phyloP scores from a whole-genome alignment of 2,888 invertebrate genomes.

The Elgonia sp. region DNA sequence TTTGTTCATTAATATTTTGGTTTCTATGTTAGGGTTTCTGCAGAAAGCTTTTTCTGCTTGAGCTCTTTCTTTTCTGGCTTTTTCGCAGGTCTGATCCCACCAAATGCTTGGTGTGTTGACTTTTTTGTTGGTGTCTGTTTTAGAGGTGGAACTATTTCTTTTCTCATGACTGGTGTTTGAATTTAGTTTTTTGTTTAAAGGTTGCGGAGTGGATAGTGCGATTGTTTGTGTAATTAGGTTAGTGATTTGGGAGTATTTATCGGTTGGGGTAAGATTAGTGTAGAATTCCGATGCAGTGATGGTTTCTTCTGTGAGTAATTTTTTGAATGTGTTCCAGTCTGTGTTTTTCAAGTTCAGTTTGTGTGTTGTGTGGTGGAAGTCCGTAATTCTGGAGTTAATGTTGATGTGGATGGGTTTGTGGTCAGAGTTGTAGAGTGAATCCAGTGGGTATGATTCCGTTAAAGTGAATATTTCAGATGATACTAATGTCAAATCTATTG shows the following conservation, averaged over 20 bases:
- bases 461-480: no score
- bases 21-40: background rate
- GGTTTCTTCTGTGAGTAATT: background rate
- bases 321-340: conserved; percentile 13
- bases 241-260: conserved; percentile 13
- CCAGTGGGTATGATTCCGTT: no score
- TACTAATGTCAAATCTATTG: no score
- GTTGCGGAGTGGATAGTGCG: no score
- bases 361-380: conserved; percentile 10
- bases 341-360: conserved; percentile 17
- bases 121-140: background rate
- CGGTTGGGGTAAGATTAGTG: background rate
- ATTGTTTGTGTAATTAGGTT: conserved; percentile 27
- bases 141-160: no score
- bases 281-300: conserved; percentile 13
- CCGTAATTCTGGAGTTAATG: background rate
- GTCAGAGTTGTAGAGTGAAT: background rate
- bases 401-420: background rate
- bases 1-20: conserved; percentile 37
- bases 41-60: conserved; percentile 27
- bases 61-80: conserved; percentile 23
- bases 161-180: no score
- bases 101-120: background rate
- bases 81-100: conserved; percentile 34
- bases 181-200: no score